Base-by-base conservation (phyloP, 2,797 vertebrate species). In the Clarias platycephalus region DNA sequence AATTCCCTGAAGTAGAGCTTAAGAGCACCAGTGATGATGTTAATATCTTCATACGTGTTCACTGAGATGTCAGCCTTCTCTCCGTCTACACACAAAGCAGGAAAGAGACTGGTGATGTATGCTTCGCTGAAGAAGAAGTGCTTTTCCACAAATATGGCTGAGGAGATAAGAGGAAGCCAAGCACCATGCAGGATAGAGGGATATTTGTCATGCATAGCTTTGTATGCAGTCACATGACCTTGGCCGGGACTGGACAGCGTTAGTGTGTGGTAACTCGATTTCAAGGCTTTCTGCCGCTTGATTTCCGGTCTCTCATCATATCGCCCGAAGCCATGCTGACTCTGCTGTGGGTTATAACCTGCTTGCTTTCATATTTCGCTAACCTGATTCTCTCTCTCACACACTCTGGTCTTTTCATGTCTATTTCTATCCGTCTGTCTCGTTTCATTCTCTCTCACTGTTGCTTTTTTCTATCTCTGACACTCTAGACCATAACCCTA, bases 1-100 rank as follows among this genome's bases (percentile, higher is more conserved):
- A 99, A 94, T 92, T 99, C 98, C 96, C 98, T 96, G 94, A 99
- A 99, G 96, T 99, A 99, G 91, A 99, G 95, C 95, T 99, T 99
- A 93, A 99, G 96, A 24, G 98, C 98, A 78, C 98, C 97, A 44
- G 97, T 98, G 95, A 99, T 99, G 93, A 99, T 97, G 92, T 99
- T 99, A 95, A 99, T 99, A 94, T 99, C 98, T 97, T 99, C 98
- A 95, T 99, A 99, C 90, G 96, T 94, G 88, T 96, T 97, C 92
- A 97, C 95, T 87, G 98, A 99, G 95, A 99, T 99, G 94, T 99
- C 98, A 87, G 98, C 98, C 93, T 98, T 99, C 93, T 99, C 98
- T 4, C 98, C 98, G 92, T 98, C 98, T 99, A 94, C 90, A 89
- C 88, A 88, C 86, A 92, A 67, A 88, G 24, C 77, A 74, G 53